A percentile compares a stretch with the other conserved stretches of the same genome.
phyloP scores from a whole-genome alignment of 2,797 vertebrate species.

The Cirrhinus molitorella region DNA sequence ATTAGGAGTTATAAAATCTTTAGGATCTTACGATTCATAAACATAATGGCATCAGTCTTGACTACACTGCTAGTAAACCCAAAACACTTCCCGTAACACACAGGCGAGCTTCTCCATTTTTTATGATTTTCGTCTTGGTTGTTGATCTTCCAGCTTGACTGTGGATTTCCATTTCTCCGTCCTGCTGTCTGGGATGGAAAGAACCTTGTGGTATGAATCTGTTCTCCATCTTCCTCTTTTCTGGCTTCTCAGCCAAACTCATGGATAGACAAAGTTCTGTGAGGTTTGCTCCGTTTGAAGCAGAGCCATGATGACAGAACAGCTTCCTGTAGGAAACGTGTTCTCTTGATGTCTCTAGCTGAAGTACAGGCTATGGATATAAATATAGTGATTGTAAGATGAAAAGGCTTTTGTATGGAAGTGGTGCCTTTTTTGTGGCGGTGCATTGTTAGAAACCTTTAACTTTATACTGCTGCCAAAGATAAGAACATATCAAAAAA shows the following conservation, averaged over 20 bases:
- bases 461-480: not conserved
- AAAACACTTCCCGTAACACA: not conserved
- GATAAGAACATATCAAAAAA: not conserved
- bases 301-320: not conserved
- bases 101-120: not conserved
- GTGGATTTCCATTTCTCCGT: slow-evolving; percentile 19
- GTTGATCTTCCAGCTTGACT: not conserved
- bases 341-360: slow-evolving; percentile 7
- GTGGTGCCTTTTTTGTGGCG: not conserved
- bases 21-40: not conserved
- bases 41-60: not conserved
- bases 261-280: slow-evolving; percentile 71
- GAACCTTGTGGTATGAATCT: slow-evolving; percentile 15
- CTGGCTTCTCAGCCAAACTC: slow-evolving; percentile 63
- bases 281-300: not conserved
- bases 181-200: slow-evolving; percentile 16
- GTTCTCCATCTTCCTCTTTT: slow-evolving; percentile 2
- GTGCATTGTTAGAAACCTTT: not conserved
- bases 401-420: not conserved
- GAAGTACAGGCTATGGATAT: slow-evolving; percentile 29
- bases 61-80: not conserved
- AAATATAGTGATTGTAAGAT: not conserved
- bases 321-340: not conserved
- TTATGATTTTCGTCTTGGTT: not conserved
- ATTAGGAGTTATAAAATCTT: not conserved